Base-by-base conservation (phyloP, 2,113 vertebrate species). In the Egretta garzetta region DNA sequence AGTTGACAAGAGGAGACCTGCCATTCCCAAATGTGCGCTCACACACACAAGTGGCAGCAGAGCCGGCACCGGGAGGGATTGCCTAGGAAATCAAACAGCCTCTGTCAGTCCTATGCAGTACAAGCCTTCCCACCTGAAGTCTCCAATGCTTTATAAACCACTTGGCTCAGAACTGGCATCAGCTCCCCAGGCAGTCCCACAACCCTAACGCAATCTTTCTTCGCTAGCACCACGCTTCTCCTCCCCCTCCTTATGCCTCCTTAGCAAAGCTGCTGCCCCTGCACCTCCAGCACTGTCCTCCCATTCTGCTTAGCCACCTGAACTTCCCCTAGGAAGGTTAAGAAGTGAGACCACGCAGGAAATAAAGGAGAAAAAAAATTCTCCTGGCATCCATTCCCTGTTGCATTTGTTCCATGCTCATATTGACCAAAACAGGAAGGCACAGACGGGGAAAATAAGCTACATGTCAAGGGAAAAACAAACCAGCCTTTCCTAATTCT, bases 381-480 rank as follows among this genome's bases (percentile, higher is more conserved):
- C 60, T 84, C 50, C 41, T 88, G 68, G 64, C 56, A 59, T 74
- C 37, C 28, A 12, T 80, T 86, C 74, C 45, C 41, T 33, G 30
- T 80, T 59, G 52, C 14, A 77, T 90, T 86, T 90, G 50, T 93
- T 95, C 77, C 9, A 1, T 72, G 75, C 49, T 71, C 66, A 12
- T 19, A 86, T 4, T 88, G 88, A 79, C n/a, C 35, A 68, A 75
- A 86, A 92, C n/a, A 77, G 59, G 67, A 83, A 90, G 82, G 71
- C 33, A 58, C 52, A 89, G 80, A 79, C 17, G 24, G 30, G 60
- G 56, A 76, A 96, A 95, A 88, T 0, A 88, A 88, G 72, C 59
- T 76, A n/a, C 8, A 4, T 53, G 71, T 49, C 71, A 80, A 93
- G 47, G 28, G 67, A 94, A 93, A 95, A 93, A 90, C 58, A 91